Conservation (phyloP, 2,113 vertebrate genomes). For the Typhlomys cinereus region DNA sequence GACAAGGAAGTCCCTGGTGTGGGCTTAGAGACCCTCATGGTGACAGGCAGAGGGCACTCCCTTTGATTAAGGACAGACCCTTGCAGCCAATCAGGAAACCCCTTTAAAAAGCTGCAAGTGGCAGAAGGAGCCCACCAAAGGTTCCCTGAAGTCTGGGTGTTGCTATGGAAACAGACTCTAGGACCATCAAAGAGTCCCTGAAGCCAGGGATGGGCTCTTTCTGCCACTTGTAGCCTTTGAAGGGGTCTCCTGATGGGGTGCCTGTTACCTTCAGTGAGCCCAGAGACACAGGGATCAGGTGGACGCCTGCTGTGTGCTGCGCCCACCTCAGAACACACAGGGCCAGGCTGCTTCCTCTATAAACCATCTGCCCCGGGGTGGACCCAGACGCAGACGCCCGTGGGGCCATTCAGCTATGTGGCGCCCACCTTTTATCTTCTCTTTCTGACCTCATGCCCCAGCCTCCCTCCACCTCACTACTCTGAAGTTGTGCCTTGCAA, state of each 20-base stretch:
- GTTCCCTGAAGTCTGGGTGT: background rate
- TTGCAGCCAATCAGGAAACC: too few species aligned
- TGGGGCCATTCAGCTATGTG: background rate
- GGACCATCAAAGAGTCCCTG: background rate
- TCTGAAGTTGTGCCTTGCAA: background rate
- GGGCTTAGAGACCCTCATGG: fast-evolving
- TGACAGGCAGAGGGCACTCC: fast-evolving
- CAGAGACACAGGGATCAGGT: background rate
- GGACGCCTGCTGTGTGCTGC: too few species aligned
- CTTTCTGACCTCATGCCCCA: background rate
- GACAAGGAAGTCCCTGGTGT: fast-evolving
- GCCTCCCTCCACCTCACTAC: background rate
- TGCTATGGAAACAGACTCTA: background rate
- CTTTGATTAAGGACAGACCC: too few species aligned
- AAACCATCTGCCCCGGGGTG: background rate
- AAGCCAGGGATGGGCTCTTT: background rate
- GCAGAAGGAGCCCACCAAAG: background rate
- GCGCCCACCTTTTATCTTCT: too few species aligned
- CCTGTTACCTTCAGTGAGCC: background rate
- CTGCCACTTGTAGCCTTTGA: background rate
- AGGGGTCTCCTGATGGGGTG: background rate
- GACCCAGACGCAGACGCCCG: background rate
- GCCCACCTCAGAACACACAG: background rate
- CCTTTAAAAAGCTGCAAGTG: too few species aligned
- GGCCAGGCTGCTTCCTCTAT: fast-evolving